A percentile compares a stretch with the other conserved stretches of the same genome.
phyloP scores from a whole-genome alignment of 1,140 invertebrate species.

The Pseudomyrmex dendroicus region DNA sequence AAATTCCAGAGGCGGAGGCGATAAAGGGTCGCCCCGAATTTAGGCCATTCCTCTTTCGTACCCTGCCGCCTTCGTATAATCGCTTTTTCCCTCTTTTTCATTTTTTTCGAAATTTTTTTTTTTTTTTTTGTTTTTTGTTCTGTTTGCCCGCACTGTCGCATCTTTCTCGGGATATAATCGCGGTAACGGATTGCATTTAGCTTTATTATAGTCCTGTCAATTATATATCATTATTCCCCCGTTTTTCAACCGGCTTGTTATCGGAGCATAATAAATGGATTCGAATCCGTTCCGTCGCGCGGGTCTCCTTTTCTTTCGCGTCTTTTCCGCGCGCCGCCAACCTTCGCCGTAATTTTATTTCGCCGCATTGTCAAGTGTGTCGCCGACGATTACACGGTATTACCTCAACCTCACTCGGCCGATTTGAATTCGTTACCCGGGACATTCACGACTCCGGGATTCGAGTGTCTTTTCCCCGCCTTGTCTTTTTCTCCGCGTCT shows the following conservation, averaged over 20 bases:
- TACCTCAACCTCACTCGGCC: constrained; percentile 12
- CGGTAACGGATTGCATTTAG: constrained; percentile 56
- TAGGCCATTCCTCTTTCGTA: constrained; percentile 56
- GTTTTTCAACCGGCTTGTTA: constrained; percentile 56
- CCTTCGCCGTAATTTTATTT: constrained; percentile 11
- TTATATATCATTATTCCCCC: constrained; percentile 55
- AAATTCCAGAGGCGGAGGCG: constrained; percentile 51
- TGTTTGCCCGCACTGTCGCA: background rate
- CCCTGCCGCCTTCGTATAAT: constrained; percentile 44
- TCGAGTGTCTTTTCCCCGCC: background rate
- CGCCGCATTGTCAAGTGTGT: constrained; percentile 4
- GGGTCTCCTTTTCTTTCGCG: background rate
- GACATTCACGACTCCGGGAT: background rate
- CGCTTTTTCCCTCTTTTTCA: constrained; percentile 32
- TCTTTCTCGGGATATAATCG: constrained; percentile 50
- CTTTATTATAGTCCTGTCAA: constrained; percentile 59
- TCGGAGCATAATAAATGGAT: constrained; percentile 47
- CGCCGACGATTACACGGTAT: constrained; percentile 18
- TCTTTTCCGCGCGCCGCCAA: background rate
- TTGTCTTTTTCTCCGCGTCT: background rate
- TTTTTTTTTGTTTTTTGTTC: background rate
- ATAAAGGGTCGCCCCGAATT: constrained; percentile 53
- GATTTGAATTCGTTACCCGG: constrained; percentile 8
- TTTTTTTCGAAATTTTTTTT: too few relatives aligned
- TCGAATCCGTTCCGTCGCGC: constrained; percentile 25